Percentiles rank a stretch among this genome's conserved stretches.
Conservation (phyloP, 2,797 vertebrate species). For the Manis crassicaudata region DNA sequence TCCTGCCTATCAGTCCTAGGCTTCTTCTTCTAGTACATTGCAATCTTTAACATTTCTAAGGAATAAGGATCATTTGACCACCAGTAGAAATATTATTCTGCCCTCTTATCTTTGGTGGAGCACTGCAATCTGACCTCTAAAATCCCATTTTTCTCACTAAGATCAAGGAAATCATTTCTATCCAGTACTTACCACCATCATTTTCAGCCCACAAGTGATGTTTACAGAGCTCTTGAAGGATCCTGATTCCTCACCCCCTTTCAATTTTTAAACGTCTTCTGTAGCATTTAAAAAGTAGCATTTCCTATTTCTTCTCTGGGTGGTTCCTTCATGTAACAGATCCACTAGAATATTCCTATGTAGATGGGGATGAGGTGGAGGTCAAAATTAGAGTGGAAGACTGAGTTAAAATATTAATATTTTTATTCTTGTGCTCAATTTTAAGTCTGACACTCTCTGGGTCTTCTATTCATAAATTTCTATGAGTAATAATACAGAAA, state of each 20-base stretch:
- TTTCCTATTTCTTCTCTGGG: background rate
- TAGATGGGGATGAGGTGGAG: background rate
- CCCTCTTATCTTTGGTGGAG: background rate
- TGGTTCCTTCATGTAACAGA: background rate
- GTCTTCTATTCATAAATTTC: slow-evolving; percentile 1
- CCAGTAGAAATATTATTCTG: background rate
- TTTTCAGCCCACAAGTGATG: background rate
- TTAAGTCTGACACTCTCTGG: background rate
- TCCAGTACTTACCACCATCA: background rate
- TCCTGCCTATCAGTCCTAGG: background rate
- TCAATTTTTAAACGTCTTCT: background rate
- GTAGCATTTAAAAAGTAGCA: background rate
- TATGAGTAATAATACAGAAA: background rate
- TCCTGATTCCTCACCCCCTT: background rate
- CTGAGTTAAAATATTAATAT: slow-evolving; percentile 7
- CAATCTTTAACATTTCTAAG: background rate
- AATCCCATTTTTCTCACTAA: background rate
- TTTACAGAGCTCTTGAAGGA: background rate
- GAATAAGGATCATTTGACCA: rapidly evolving
- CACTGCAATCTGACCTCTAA: background rate
- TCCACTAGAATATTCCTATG: background rate
- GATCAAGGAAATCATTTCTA: background rate
- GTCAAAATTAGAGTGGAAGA: background rate
- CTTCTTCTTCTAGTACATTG: background rate
- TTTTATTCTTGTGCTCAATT: slow-evolving; percentile 11